Percentiles rank a stretch among this genome's conserved stretches.
Conservation (phyloP, 1,140 invertebrate genomes). For the Drosophila varians region DNA sequence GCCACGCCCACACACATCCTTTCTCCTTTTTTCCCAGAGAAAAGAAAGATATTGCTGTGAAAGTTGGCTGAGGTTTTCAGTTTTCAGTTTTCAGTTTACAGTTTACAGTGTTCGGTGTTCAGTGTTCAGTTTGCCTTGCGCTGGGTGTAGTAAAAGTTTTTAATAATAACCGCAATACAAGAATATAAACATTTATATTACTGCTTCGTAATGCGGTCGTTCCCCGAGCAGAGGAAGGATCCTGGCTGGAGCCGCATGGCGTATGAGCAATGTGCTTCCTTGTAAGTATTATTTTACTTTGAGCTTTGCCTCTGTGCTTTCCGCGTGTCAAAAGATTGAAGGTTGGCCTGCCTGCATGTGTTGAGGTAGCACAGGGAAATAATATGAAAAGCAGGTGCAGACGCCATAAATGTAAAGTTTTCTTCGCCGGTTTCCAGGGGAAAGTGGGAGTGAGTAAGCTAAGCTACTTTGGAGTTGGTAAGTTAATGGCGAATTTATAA, state of each 20-base stretch:
- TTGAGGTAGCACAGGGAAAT: not conserved
- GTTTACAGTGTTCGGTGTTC: slow-evolving; percentile 24
- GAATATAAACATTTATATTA: slow-evolving; percentile 83
- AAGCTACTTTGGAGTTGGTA: slow-evolving; percentile 45
- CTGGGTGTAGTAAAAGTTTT: slow-evolving; percentile 75
- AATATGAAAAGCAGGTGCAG: slow-evolving; percentile 56
- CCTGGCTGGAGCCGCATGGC: slow-evolving; percentile 30
- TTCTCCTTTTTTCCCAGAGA: slow-evolving; percentile 3
- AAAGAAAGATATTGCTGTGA: slow-evolving; percentile 71
- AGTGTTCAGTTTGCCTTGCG: slow-evolving; percentile 21
- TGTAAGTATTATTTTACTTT: slow-evolving; percentile 65
- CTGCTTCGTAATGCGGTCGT: slow-evolving; percentile 71
- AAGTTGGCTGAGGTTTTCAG: slow-evolving; percentile 46
- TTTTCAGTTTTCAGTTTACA: slow-evolving; percentile 27
- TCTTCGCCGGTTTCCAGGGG: slow-evolving; percentile 10
- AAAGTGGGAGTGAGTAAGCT: slow-evolving; percentile 21
- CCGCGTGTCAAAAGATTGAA: slow-evolving; percentile 68
- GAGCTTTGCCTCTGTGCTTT: slow-evolving; percentile 37
- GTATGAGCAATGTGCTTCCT: slow-evolving; percentile 58
- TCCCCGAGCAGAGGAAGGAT: slow-evolving; percentile 4
- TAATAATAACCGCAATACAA: slow-evolving; percentile 82
- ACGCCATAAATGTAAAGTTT: slow-evolving; percentile 75
- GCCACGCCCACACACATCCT: slow-evolving; percentile 6
- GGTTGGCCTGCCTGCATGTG: slow-evolving; percentile 52
- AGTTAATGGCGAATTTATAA: slow-evolving; percentile 42